A percentile compares a stretch with the other conserved stretches of the same genome.
Conservation (phyloP, 2,888 invertebrate genomes). For the Abrostola tripartita region DNA sequence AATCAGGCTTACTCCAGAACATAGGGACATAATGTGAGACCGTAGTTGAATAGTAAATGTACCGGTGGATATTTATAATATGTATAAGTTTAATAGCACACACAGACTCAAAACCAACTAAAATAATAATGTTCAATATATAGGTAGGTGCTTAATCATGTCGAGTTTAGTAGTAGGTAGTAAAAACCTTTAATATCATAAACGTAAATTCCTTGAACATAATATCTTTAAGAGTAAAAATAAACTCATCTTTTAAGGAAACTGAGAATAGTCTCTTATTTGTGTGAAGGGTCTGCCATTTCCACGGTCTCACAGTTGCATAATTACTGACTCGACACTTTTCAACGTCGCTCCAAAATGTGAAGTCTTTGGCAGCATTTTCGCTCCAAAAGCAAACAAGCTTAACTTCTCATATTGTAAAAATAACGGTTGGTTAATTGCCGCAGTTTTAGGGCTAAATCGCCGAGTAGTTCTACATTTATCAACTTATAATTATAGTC, state of each 20-base stretch:
- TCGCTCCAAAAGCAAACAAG: constrained; percentile 29
- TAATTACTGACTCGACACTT: constrained; percentile 49
- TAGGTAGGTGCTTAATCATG: no score
- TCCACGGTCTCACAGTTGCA: constrained; percentile 40
- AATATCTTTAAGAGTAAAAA: background rate
- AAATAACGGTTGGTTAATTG: constrained; percentile 34
- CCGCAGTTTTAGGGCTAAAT: constrained; percentile 29
- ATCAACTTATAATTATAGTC: constrained; percentile 47
- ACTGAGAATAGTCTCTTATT: constrained; percentile 36
- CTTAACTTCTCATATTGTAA: constrained; percentile 29
- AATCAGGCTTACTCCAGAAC: no score
- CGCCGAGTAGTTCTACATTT: constrained; percentile 37
- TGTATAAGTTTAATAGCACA: no score
- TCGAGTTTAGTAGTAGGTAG: no score
- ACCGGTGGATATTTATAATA: no score
- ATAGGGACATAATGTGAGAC: no score
- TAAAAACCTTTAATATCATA: no score
- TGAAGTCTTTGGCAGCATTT: constrained; percentile 36
- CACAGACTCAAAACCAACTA: no score
- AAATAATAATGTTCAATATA: no score
- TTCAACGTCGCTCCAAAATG: constrained; percentile 45
- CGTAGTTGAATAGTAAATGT: no score
- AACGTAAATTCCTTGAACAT: background rate
- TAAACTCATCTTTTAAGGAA: constrained; percentile 25
- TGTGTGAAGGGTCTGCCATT: constrained; percentile 43